Base-by-base conservation (phyloP, 2,888 invertebrate genomes). In the Mythimna loreyi region DNA sequence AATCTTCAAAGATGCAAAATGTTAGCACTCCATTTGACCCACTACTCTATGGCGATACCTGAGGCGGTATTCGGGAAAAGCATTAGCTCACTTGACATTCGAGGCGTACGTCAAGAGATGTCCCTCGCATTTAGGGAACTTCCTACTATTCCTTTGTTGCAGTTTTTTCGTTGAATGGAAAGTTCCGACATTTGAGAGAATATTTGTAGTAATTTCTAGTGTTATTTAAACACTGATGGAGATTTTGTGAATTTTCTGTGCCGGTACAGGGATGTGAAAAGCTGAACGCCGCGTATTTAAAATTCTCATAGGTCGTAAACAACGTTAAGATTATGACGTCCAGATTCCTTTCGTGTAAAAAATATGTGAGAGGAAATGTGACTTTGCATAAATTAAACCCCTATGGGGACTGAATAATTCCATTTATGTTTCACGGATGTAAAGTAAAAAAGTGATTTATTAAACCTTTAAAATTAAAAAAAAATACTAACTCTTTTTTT, bases 11-110 rank as follows among this genome's bases (percentile, higher is more conserved):
- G 0, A 50, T 0, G 2, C 11, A 4, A 2, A 13, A 7, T 23
- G 16, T 53, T 9, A 53, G 3, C 25, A 28, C 40, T 77, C 70
- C 76, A 61, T 43, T n/a, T 64, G 7, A 0, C 1, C 28, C 13
- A 16, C 1, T 49, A 50, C 21, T 68, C 23, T 2, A 13, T 62
- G 53, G 11, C 23, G 28, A 43, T 66, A 77, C 80, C 76, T 75
- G 75, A 61, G 70, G 73, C 69, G 67, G 23, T 73, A 80, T 78
- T 64, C 59, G 49, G 33, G 71, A 80, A 84, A 74, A 58, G 69
- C 56, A 69, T 79, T 81, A 79, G 61, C 62, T 74, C 75, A 61
- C 75, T 75, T 83, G 75, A 78, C 83, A 78, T 80, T 84, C 75
- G 72, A 68, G 59, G 58, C 65, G 40, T 69, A 70, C 58, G 67